A percentile compares a stretch with the other conserved stretches of the same genome.
Evolutionary conservation across 2,888 invertebrate genomes (phyloP).

Genomic region (Tuta absoluta): DNA sequence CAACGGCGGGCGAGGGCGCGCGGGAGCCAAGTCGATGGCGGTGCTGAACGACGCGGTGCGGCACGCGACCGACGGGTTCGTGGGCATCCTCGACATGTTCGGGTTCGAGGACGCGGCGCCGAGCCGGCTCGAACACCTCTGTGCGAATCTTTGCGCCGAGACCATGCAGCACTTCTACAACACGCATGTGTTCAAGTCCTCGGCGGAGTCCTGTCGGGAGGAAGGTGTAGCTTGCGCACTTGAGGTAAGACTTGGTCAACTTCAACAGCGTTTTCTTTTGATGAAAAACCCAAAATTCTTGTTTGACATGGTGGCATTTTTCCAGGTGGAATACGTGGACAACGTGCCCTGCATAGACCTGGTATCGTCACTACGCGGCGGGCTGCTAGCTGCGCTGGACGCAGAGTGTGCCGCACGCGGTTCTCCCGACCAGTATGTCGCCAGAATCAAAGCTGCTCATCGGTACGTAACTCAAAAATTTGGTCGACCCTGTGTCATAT

Average conservation of each 20-base stretch:
- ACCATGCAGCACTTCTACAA: constrained; percentile 99
- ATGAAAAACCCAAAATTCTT: no score
- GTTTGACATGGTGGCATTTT: not conserved
- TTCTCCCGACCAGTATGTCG: constrained; percentile 80
- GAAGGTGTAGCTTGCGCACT: constrained; percentile 95
- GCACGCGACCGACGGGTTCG: constrained; percentile 96
- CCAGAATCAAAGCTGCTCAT: constrained; percentile 62
- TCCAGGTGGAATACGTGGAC: constrained; percentile 95
- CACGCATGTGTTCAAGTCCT: constrained; percentile 97
- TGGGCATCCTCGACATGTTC: constrained; percentile 98
- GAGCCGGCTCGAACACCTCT: constrained; percentile 94
- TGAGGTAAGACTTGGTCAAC: constrained; percentile 9
- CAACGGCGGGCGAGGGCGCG: constrained; percentile 86
- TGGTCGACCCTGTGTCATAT: no score
- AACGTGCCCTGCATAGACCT: constrained; percentile 98
- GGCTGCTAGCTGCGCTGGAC: constrained; percentile 94
- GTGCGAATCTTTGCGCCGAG: constrained; percentile 97
- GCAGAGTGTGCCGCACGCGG: constrained; percentile 94
- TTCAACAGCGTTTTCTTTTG: not conserved
- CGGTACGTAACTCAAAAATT: constrained; percentile 38
- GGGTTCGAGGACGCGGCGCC: constrained; percentile 97
- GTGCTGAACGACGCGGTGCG: constrained; percentile 95
- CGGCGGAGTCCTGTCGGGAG: constrained; percentile 95
- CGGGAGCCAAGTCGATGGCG: constrained; percentile 95
- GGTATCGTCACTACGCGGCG: constrained; percentile 95